Percentiles rank a stretch among this genome's conserved stretches.
phyloP scores from a whole-genome alignment of 2,888 invertebrate species.

The Dyspetes luteomarginatus region DNA sequence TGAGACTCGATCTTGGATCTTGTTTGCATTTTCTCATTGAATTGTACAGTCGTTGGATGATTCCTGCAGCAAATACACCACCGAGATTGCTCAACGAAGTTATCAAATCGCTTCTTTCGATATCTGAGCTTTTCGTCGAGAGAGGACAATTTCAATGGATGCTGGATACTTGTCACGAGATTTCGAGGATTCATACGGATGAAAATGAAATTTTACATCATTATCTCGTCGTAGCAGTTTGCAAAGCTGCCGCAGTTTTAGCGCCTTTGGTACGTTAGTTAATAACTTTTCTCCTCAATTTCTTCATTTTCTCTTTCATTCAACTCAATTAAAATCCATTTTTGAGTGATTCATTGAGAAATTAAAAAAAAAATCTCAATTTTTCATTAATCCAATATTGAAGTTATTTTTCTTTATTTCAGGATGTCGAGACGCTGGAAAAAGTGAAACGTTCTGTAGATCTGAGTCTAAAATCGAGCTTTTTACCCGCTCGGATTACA shows the following conservation, averaged over 20 bases:
- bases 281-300: neutral
- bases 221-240: slow-evolving; percentile 87
- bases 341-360: neutral
- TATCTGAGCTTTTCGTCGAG: slow-evolving; percentile 91
- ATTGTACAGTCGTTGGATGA: slow-evolving; percentile 92
- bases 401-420: slow-evolving; percentile 67
- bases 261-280: slow-evolving; percentile 84
- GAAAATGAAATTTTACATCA: slow-evolving; percentile 92
- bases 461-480: slow-evolving; percentile 86
- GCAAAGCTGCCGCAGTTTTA: slow-evolving; percentile 88
- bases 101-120: slow-evolving; percentile 87
- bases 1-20: slow-evolving; percentile 92
- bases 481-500: slow-evolving; percentile 86
- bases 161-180: slow-evolving; percentile 88
- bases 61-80: slow-evolving; percentile 85
- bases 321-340: neutral
- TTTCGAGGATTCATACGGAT: slow-evolving; percentile 87
- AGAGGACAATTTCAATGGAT: slow-evolving; percentile 92
- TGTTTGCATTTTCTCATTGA: slow-evolving; percentile 96
- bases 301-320: neutral
- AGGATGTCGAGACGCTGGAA: slow-evolving; percentile 86
- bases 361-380: neutral
- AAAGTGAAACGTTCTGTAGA: slow-evolving; percentile 86
- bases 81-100: slow-evolving; percentile 85
- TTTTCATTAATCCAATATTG: too few relatives aligned